Conservation (phyloP, 2,888 invertebrate species). For the Sphaerophoria rueppellii region DNA sequence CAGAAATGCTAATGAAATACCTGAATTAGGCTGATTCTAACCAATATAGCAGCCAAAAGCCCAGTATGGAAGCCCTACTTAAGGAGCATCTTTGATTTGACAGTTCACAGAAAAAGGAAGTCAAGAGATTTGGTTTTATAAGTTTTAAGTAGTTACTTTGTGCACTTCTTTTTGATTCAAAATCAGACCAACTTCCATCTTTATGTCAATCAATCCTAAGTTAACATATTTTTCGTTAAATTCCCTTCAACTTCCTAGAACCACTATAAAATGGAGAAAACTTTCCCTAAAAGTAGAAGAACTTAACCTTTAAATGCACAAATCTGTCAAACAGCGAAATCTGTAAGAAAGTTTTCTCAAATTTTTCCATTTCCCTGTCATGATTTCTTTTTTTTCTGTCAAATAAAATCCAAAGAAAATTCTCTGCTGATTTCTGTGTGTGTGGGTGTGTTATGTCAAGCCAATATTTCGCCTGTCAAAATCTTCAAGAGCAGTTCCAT, state of each 20-base stretch:
- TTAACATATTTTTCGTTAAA: not conserved
- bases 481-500: conserved; percentile 14
- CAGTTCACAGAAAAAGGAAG: no score
- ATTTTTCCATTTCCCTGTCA: no score
- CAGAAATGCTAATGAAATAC: no score
- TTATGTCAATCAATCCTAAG: conserved; percentile 20
- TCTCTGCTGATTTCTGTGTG: not conserved
- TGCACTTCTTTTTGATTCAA: no score
- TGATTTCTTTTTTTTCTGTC: not conserved
- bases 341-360: conserved; percentile 2
- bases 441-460: not conserved
- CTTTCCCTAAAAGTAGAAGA: not conserved
- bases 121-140: no score
- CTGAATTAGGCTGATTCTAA: no score
- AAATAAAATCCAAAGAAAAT: conserved; percentile 3
- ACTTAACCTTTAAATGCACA: not conserved
- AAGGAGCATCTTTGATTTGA: no score
- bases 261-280: not conserved
- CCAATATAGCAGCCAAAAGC: no score
- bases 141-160: no score
- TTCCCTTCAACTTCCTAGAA: conserved; percentile 3
- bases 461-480: conserved; percentile 36
- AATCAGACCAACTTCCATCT: not conserved
- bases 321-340: conserved; percentile 25
- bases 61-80: no score